phyloP scores from a whole-genome alignment of 2,888 invertebrate species.

The Trissoscelio sp. region DNA sequence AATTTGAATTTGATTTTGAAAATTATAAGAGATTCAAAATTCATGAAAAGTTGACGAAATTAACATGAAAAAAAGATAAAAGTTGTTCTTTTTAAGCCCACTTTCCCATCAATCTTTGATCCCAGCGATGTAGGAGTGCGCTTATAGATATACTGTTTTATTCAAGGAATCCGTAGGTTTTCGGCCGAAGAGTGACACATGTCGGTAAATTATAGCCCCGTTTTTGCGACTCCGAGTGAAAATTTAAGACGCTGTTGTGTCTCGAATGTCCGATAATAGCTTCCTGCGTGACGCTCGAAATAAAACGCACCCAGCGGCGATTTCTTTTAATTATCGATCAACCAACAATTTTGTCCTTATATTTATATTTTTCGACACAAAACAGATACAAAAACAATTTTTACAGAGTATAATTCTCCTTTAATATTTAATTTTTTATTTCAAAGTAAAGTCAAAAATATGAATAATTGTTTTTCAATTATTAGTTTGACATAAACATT shows the following conservation, averaged over 20 bases:
- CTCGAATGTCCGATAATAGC: slow-evolving; percentile 68
- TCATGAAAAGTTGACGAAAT: too few species aligned
- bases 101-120: slow-evolving; percentile 68
- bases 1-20: not conserved
- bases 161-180: slow-evolving; percentile 67
- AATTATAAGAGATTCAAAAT: too few species aligned
- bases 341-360: slow-evolving; percentile 3
- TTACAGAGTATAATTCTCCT: too few species aligned
- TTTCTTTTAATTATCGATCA: slow-evolving; percentile 60
- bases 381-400: too few species aligned
- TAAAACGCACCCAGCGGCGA: slow-evolving; percentile 53
- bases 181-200: slow-evolving; percentile 68
- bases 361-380: not conserved
- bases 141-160: slow-evolving; percentile 68
- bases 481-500: too few species aligned
- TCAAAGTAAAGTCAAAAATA: too few species aligned
- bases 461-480: too few species aligned
- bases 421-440: too few species aligned
- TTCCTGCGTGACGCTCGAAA: slow-evolving; percentile 63
- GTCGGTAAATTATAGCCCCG: slow-evolving; percentile 68
- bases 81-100: slow-evolving; percentile 53
- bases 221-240: slow-evolving; percentile 64
- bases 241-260: slow-evolving; percentile 68
- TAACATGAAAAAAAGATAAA: slow-evolving; percentile 45
- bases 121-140: slow-evolving; percentile 66